phyloP scores from a whole-genome alignment of 92 coral and sea anemone species.

The Diadumene lineata region DNA sequence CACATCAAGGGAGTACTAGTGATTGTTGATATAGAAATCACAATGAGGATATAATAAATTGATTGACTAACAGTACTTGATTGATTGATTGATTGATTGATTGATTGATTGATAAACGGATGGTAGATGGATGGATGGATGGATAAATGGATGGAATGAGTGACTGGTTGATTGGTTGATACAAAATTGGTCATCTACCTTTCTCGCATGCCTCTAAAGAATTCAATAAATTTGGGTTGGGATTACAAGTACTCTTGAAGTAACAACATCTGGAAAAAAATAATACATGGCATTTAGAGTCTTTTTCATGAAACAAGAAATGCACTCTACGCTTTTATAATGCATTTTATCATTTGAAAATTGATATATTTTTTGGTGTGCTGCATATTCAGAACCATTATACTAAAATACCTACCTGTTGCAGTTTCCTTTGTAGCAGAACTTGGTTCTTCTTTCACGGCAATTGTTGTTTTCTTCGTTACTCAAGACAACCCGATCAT shows the following conservation, averaged over 20 bases:
- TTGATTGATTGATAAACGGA: no score
- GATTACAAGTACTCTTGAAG: conserved; percentile 43
- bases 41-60: no score
- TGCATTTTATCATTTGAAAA: no score
- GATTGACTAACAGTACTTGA: no score
- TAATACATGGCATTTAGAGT: not conserved
- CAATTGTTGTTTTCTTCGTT: conserved; percentile 41
- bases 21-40: no score
- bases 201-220: conserved; percentile 40
- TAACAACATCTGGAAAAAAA: conserved; percentile 46
- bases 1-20: no score
- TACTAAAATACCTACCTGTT: conserved; percentile 36
- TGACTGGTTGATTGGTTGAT: not conserved
- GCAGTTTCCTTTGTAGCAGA: conserved; percentile 55
- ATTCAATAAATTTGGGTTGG: conserved; percentile 41
- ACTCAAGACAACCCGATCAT: conserved; percentile 11
- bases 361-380: no score
- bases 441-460: conserved; percentile 34
- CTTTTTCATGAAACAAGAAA: not conserved
- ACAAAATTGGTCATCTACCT: conserved; percentile 38
- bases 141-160: no score
- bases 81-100: no score
- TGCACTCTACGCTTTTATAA: no score
- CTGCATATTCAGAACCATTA: no score
- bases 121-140: no score